Percentiles rank a stretch among this genome's conserved stretches.
These are phyloP conservation scores for Protomyctophum bolini DNA, from an alignment of 2,113 vertebrate genomes.

Conservation along the genomic window DNA sequence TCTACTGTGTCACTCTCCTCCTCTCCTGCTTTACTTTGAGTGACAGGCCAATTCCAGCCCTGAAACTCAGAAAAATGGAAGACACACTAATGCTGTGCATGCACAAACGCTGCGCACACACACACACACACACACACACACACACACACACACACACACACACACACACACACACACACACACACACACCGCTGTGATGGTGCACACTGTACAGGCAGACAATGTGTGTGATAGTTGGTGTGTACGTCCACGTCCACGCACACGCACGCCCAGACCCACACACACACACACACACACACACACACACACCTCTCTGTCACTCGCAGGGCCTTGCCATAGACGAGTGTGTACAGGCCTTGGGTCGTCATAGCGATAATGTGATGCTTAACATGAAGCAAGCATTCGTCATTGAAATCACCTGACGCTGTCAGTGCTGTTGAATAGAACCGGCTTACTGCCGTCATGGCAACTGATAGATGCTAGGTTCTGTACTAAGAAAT, in stretches of 20 bases:
- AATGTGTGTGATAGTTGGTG: too few relatives aligned
- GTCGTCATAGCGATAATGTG: slow-evolving; percentile 57
- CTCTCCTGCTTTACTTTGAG: slow-evolving; percentile 54
- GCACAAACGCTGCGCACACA: slow-evolving; percentile 12
- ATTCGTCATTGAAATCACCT: slow-evolving; percentile 54
- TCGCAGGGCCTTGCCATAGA: slow-evolving; percentile 12
- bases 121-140: slow-evolving; percentile 25
- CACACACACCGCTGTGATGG: neutral
- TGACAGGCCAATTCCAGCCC: slow-evolving; percentile 65
- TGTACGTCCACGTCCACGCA: too few relatives aligned
- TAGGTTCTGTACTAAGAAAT: slow-evolving; percentile 23
- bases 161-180: slow-evolving; percentile 16
- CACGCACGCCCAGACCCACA: slow-evolving; percentile 23
- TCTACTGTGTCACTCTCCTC: slow-evolving; percentile 39
- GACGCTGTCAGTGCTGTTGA: slow-evolving; percentile 36
- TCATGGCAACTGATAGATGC: neutral
- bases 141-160: slow-evolving; percentile 11
- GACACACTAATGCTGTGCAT: slow-evolving; percentile 5
- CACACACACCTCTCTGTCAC: slow-evolving; percentile 17
- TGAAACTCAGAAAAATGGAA: slow-evolving; percentile 36
- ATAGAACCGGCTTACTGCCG: slow-evolving; percentile 33
- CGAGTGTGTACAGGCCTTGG: slow-evolving; percentile 38
- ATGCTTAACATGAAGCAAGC: slow-evolving; percentile 53
- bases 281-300: slow-evolving; percentile 1
- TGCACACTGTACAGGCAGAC: slow-evolving; percentile 10